Base-by-base conservation (phyloP, 2,113 vertebrate species). In the Sinocyclocheilus anshuiensis region DNA sequence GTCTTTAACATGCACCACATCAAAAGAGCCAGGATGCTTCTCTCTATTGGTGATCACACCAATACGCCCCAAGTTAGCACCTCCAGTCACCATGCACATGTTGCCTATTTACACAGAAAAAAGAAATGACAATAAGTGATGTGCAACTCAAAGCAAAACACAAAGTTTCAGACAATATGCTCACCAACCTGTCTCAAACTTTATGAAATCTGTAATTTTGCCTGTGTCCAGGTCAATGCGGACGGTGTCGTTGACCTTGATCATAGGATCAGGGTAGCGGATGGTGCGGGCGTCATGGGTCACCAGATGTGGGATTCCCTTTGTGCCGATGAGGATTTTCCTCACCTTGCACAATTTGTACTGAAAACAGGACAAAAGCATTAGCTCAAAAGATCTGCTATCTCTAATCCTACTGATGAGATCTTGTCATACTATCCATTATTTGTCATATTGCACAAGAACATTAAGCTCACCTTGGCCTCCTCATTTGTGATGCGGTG, bases 281-380 rank as follows among this genome's bases (percentile, higher is more conserved):
- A 99, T 99, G 91, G 98, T 99, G 88, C 97, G 97, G 57, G 98
- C 98, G 87, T 99, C 98, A 0, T 99, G 98, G 67, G 98, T 99
- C 83, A 99, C 97, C 93, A 99, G 93, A 91, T 98, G 97, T 77
- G 98, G 98, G 90, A 99, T 97, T 81, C 97, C 98, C 93, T 99
- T 99, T 90, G 97, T 98, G 89, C 96, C 97, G 18, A 99, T 93
- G 0, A 98, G 94, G 80, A 98, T 94, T 94, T 98, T 99, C 93
- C 95, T 97, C 88, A 99, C 97, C 92, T 99, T 99, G 94, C 98
- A 99, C 90, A 99, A 93, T 90, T 99, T 99, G 94, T 99, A 99
- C 97, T 99, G 92, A n/a, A 55, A 82, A 6, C 8, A 88, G 22
- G 16, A 4, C 2, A 77, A 12, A 1, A 9, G 1, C 4, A 86